phyloP scores from a whole-genome alignment of 2,797 vertebrate genomes.

The Mallotus villosus region DNA sequence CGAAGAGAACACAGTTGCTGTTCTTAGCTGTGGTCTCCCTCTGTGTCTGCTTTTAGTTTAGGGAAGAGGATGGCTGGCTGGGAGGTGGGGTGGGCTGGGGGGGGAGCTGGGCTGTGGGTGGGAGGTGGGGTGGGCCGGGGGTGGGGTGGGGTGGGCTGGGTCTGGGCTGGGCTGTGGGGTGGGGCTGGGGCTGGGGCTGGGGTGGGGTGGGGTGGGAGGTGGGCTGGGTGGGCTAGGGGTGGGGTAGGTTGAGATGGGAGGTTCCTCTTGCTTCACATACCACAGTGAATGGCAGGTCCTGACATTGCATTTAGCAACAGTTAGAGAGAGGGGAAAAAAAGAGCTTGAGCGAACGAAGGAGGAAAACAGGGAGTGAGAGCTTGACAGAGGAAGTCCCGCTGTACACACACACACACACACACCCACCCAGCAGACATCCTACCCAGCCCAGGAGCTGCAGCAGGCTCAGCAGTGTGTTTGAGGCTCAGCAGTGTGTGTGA shows the following conservation, averaged over 20 bases:
- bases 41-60: not conserved
- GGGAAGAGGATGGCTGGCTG: not conserved
- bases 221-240: not conserved
- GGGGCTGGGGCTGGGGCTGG: constrained; percentile 9
- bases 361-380: constrained; percentile 38
- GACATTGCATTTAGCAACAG: constrained; percentile 65
- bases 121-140: constrained; percentile 6
- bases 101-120: too few species aligned
- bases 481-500: too few species aligned
- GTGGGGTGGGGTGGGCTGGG: constrained; percentile 40
- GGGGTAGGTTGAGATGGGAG: not conserved
- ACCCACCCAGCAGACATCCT: constrained; percentile 63
- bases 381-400: constrained; percentile 42
- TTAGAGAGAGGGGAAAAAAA: constrained; percentile 23
- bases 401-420: constrained; percentile 60
- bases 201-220: constrained; percentile 23
- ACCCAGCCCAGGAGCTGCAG: not conserved
- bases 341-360: constrained; percentile 28
- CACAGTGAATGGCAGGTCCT: not conserved
- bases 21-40: not conserved
- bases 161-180: constrained; percentile 25
- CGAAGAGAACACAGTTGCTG: not conserved
- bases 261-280: constrained; percentile 13
- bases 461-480: too few species aligned
- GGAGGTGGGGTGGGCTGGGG: constrained; percentile 20